Evolutionary conservation across 2,113 vertebrate species (phyloP), one percentile per base, ranked within the genome.

Genomic region (Echinops telfairi): DNA sequence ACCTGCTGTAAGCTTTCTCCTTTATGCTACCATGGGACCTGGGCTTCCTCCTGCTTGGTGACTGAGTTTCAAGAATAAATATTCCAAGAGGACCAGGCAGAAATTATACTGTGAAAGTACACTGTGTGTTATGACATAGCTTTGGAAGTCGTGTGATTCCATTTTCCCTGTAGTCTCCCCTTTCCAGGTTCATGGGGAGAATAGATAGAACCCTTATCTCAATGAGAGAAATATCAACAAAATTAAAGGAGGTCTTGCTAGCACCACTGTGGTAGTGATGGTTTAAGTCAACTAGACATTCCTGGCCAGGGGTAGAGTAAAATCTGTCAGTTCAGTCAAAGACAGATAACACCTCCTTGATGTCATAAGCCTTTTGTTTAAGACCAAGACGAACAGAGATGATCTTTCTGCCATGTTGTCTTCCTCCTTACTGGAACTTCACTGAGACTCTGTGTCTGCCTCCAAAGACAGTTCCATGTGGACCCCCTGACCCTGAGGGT

Each of bases 21-120:
- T 47, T 10, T 0, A 0, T 79, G 1, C 47, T 3, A 31, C 22
- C 27, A 20, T 8, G 8, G 75, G 27, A 75, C 0, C 4, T 78
- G 29, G 8, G 31, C 15, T 92, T 86, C 33, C 53, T 92, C 27
- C 71, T 2, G 0, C 0, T 17, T 11, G 1, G 3, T 71, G 9
- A 2, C n/a, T 62, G 25, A 68, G 14, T 76, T 91, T 40, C 3
- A 47, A 78, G 20, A 77, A 22, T 14, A 68, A 81, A 2, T 0
- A 43, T 40, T 11, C 4, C 11, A 86, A 64, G 20, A 77, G 17
- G 14, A 66, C 5, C 16, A 80, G 6, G 3, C 29, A 80, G 75
- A 66, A 80, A 1, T 20, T 70, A 0, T 23, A 47, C 2, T 0
- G 40, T 40, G 75, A 66, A 80, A 1, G 12, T 70, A 0, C 19